Percentiles rank a stretch among this genome's conserved stretches.
Evolutionary conservation across 2,888 invertebrate species (phyloP).

Genomic region (Drosophila setosimentum): DNA sequence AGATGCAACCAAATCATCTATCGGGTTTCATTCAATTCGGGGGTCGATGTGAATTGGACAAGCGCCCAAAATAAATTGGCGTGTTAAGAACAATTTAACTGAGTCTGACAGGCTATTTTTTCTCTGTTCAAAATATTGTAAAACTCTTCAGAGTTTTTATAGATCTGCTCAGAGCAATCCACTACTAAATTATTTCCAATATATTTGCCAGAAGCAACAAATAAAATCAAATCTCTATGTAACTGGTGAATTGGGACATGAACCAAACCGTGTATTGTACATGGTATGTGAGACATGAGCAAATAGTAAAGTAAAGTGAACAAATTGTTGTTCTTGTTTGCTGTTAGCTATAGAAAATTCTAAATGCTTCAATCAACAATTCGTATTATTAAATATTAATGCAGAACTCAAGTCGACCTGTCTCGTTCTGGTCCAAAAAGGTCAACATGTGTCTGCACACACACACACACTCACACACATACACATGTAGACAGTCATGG

Average conservation of each 20-base stretch:
- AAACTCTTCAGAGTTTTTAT: slow-evolving; percentile 8
- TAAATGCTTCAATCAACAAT: slow-evolving; percentile 81
- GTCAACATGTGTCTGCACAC: slow-evolving; percentile 54
- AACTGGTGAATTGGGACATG: slow-evolving; percentile 61
- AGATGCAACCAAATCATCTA: slow-evolving; percentile 31
- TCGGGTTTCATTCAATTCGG: not conserved
- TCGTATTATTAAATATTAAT: slow-evolving; percentile 84
- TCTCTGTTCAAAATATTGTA: not conserved
- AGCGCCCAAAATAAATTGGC: not conserved
- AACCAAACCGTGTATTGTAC: slow-evolving; percentile 12
- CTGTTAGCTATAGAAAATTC: slow-evolving; percentile 58
- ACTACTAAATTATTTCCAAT: slow-evolving; percentile 76
- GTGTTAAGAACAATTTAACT: not conserved
- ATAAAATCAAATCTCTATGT: slow-evolving; percentile 77
- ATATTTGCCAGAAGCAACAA: slow-evolving; percentile 77
- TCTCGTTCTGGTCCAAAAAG: slow-evolving; percentile 72
- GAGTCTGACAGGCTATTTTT: not conserved
- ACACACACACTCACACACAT: slow-evolving; percentile 12
- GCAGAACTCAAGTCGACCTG: slow-evolving; percentile 73
- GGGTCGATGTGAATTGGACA: not conserved
- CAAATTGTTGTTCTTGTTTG: slow-evolving; percentile 43
- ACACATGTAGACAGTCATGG: slow-evolving; percentile 13
- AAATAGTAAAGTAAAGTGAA: slow-evolving; percentile 47
- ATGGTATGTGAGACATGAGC: slow-evolving; percentile 48
- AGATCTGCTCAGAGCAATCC: slow-evolving; percentile 6